These are phyloP conservation scores for Conus ventricosus DNA, from an alignment of 1,140 invertebrate genomes.

Conservation along the genomic window DNA sequence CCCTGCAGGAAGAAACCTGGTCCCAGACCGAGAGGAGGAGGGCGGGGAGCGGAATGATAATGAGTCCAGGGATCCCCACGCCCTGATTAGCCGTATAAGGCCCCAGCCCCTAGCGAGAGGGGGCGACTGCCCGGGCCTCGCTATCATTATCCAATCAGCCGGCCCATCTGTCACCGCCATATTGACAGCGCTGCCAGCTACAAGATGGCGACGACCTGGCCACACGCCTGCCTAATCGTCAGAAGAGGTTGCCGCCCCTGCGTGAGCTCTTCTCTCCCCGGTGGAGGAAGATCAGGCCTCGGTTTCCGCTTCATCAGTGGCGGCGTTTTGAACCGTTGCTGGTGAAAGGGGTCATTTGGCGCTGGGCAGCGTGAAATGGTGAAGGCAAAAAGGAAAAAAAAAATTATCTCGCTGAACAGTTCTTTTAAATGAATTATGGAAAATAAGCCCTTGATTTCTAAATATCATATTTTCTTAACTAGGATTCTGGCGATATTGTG, in stretches of 20 bases:
- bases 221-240: conserved; percentile 41
- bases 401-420: too few relatives aligned
- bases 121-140: conserved; percentile 23
- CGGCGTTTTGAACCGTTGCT: background rate
- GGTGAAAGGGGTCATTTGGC: too few relatives aligned
- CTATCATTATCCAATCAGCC: conserved; percentile 38
- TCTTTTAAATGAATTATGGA: too few relatives aligned
- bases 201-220: conserved; percentile 33
- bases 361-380: too few relatives aligned
- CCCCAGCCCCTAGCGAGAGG: conserved; percentile 20
- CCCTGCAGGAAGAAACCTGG: background rate
- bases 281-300: conserved; percentile 22
- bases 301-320: conserved; percentile 22
- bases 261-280: background rate
- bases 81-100: conserved; percentile 37
- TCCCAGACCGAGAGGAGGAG: background rate
- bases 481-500: too few relatives aligned
- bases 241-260: conserved; percentile 39
- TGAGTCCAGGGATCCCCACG: background rate
- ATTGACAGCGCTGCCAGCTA: conserved; percentile 38
- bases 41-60: conserved; percentile 15
- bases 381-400: too few relatives aligned
- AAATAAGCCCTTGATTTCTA: too few relatives aligned
- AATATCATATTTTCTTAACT: too few relatives aligned
- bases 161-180: conserved; percentile 37